Base-by-base conservation (phyloP, 2,888 invertebrate genomes). In the Epinotia brunnichana region DNA sequence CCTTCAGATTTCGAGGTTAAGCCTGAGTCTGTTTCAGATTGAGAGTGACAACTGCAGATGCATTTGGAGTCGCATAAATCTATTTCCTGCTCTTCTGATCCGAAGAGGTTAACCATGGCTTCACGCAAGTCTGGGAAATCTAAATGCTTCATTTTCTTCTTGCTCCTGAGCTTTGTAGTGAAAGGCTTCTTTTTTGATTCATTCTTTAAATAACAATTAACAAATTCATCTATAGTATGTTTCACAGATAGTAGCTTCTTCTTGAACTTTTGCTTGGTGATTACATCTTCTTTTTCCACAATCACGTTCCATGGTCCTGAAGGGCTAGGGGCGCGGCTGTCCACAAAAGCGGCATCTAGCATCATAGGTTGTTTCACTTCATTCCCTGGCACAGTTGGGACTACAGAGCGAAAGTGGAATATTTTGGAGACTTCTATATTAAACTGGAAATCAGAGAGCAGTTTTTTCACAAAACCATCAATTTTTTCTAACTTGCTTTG, bases 381-480 rank as follows among this genome's bases (percentile, higher is more conserved):
- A 0, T 82, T 79, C 0, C 78, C 81, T 0, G 88, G 82, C 2
- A 84, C 51, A 2, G 85, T 77, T 0, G 84, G 82, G 0, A 85
- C 81, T n/a, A 87, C 72, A 2, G 90, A 84, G 17, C 82, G 84
- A 15, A 80, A 81, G 1, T 85, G 82, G 41, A 92, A 92, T 0
- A 92, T 79, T 80, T 91, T 92, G 0, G 92, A 90, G 0, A 92
- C 89, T 75, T 92, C 90, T 74, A 92, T 90, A 68, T 92, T 91
- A 62, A 91, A 93, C 70, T 89, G 86, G 70, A 92, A 91, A 60
- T 93, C 91, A 0, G 83, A 76, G 0, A 93, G 77, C 24, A 93
- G 59, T 44, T 90, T 88, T 71, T 89, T 89, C 0, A 92, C 76
- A 0, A 88, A 76, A 53, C 76, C 75, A 54, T 91, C 90, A 17